Evolutionary conservation across 2,888 invertebrate species (phyloP).

Genomic region (Leistus spinibarbis): DNA sequence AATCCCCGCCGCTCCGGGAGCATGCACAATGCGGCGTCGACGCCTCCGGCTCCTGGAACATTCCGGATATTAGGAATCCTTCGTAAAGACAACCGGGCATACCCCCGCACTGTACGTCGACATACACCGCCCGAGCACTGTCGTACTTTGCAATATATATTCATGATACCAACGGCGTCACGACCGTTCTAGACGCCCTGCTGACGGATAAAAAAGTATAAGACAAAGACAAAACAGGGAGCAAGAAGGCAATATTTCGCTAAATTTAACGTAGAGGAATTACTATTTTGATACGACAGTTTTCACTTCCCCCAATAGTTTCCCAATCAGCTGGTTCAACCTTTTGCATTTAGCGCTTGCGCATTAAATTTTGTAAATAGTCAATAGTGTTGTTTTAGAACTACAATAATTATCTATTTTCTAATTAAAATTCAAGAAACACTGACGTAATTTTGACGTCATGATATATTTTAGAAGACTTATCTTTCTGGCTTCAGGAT

Average conservation of each 20-base stretch:
- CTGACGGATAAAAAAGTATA: background rate
- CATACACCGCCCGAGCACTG: constrained; percentile 5
- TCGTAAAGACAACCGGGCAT: constrained; percentile 46
- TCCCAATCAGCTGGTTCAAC: background rate
- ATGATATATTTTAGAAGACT: no score
- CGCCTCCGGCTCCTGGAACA: constrained; percentile 53
- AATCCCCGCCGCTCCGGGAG: constrained; percentile 55
- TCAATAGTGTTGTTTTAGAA: no score
- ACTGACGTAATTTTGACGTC: no score
- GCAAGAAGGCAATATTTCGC: background rate
- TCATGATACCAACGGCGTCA: constrained; percentile 26
- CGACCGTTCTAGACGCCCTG: constrained; percentile 8
- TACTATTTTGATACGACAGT: background rate
- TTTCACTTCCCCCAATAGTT: background rate
- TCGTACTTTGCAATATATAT: constrained; percentile 27
- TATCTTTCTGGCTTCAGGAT: no score
- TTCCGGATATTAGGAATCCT: constrained; percentile 60
- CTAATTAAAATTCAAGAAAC: no score
- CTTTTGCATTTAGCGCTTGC: no score
- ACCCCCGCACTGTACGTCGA: constrained; percentile 15
- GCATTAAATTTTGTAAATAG: no score
- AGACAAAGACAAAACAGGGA: background rate
- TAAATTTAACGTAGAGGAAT: background rate
- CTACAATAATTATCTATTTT: no score
- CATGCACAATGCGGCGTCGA: constrained; percentile 57